phyloP scores from a whole-genome alignment of 2,888 invertebrate genomes.

The Tortrix viridana region DNA sequence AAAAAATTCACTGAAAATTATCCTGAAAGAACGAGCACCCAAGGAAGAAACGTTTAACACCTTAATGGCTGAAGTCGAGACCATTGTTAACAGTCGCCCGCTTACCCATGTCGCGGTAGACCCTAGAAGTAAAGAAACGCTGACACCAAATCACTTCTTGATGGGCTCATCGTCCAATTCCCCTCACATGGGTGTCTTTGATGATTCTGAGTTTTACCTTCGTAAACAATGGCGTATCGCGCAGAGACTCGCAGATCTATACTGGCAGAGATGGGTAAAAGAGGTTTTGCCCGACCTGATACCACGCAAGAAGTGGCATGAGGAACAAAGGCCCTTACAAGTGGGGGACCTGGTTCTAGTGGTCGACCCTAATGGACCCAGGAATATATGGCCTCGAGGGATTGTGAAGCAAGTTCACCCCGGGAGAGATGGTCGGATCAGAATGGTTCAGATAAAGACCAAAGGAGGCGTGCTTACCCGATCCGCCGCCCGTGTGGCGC shows the following conservation, averaged over 20 bases:
- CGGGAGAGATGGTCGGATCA: conserved; percentile 15
- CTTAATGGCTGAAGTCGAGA: no score
- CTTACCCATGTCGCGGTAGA: not conserved
- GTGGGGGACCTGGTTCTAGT: no score
- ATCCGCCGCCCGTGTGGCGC: not conserved
- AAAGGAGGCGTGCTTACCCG: not conserved
- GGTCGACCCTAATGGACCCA: no score
- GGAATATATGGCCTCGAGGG: not conserved
- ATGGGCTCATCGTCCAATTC: not conserved
- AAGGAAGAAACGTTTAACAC: no score
- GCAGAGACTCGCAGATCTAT: not conserved
- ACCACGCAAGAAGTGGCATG: no score
- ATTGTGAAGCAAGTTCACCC: conserved; percentile 14
- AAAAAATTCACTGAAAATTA: no score
- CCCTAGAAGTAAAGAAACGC: not conserved
- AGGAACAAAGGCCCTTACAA: no score
- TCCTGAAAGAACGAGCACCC: no score
- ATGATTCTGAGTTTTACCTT: not conserved
- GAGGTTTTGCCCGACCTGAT: no score
- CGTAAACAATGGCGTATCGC: not conserved
- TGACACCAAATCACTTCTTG: conserved; percentile 6
- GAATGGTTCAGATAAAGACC: conserved; percentile 10
- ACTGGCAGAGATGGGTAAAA: not conserved
- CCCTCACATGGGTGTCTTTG: not conserved
- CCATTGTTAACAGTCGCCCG: not conserved